Base-by-base conservation (phyloP, 2,888 invertebrate genomes). In the Drosophila anomalata region DNA sequence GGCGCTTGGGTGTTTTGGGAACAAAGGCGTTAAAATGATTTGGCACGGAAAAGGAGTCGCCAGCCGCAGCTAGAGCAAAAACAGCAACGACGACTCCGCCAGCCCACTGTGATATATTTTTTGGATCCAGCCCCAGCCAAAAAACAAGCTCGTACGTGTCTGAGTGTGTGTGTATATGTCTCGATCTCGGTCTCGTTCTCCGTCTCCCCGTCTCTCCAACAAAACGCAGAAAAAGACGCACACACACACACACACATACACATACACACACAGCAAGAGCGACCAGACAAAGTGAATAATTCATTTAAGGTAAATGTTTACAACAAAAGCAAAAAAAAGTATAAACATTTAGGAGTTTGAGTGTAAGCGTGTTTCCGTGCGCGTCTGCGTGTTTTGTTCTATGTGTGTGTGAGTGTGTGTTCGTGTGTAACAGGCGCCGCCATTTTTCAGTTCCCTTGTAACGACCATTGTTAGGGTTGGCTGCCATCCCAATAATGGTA, bases 381-480 rank as follows among this genome's bases (percentile, higher is more conserved):
- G 22, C 36, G 36, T 29, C 29, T 48, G 58, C 57, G 57, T 17
- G 39, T 41, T 54, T 20, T 20, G 29, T 42, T 44, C 22, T 22
- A 54, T 52, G 54, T 65, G 53, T 65, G 68, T 74, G 62, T 71
- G 39, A 17, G 17, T 41, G 41, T 42, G 41, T 39, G 39, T 39
- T 44, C 20, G 62, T 70, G 76, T 86, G 79, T 86, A 79, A 82
- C 73, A 75, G 83, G 79, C 86, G 83, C 86, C 80, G 80, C 80
- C 80, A 80, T 80, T 83, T 80, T 80, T 73, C 76, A 17, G 83
- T 83, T 83, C 76, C 85, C 82, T 85, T 80, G 79, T 85, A 80
- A 80, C 77, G 72, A 82, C 69, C 85, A 66, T 77, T 75, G 72
- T 69, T 82, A 80, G 80, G 86, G 80, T 82, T 80, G 79, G 68